These are phyloP conservation scores for Camponotus pennsylvanicus DNA, from an alignment of 1,140 invertebrate genomes.

Conservation along the genomic window DNA sequence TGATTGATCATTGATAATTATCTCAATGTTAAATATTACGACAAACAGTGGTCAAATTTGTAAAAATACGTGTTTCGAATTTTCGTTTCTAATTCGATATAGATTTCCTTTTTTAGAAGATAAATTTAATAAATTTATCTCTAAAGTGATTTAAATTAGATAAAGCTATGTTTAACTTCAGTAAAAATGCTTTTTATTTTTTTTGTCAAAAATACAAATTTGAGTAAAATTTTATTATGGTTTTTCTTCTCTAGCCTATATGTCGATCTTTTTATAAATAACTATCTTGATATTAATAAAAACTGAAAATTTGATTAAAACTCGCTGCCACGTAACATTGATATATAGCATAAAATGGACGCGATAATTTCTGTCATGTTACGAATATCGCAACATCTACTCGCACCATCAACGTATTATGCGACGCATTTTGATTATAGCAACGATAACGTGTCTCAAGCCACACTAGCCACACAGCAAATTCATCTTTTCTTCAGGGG, in stretches of 20 bases:
- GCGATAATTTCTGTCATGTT: slow-evolving; percentile 46
- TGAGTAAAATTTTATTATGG: neutral
- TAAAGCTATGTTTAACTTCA: neutral
- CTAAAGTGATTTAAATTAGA: neutral
- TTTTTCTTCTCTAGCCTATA: neutral
- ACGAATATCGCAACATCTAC: slow-evolving; percentile 40
- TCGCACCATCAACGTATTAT: slow-evolving; percentile 22
- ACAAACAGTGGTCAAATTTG: neutral
- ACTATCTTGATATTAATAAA: neutral
- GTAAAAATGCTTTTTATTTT: neutral
- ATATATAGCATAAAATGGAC: slow-evolving; percentile 12
- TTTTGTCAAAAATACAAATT: neutral
- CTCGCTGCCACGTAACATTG: slow-evolving; percentile 11
- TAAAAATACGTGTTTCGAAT: neutral
- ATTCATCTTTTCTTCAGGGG: slow-evolving; percentile 36
- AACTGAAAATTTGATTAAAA: slow-evolving; percentile 27
- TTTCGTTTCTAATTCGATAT: neutral
- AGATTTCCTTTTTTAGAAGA: neutral
- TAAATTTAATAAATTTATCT: neutral
- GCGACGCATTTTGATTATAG: slow-evolving; percentile 33
- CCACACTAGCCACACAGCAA: neutral
- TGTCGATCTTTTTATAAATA: neutral
- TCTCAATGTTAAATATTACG: slow-evolving; percentile 1
- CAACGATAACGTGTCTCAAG: slow-evolving; percentile 18
- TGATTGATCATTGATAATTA: neutral